Percentiles rank a stretch among this genome's conserved stretches.
These are phyloP conservation scores for Porites cylindrica DNA, from an alignment of 92 coral and sea anemone genomes.

Conservation along the genomic window DNA sequence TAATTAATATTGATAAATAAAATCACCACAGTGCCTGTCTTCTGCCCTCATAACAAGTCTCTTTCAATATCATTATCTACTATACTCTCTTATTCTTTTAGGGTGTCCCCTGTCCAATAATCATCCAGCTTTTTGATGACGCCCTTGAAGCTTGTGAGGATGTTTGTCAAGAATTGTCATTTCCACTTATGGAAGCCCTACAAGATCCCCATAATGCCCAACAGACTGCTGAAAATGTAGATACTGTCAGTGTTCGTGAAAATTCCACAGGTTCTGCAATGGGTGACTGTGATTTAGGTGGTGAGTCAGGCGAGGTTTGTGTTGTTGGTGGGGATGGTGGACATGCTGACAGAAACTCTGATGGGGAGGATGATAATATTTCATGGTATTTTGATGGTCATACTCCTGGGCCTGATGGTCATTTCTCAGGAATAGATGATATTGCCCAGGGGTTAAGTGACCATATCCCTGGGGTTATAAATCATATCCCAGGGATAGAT, in stretches of 20 bases:
- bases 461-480: constrained; percentile 7
- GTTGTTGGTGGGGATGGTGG: neutral
- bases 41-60: too few species aligned
- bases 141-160: constrained; percentile 68
- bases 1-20: too few species aligned
- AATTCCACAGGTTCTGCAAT: neutral
- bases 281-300: neutral
- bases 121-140: constrained; percentile 74
- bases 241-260: neutral
- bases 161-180: constrained; percentile 47
- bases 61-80: neutral
- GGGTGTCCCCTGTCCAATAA: constrained; percentile 87
- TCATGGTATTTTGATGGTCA: constrained; percentile 47
- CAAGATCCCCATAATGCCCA: neutral
- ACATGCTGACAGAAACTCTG: neutral
- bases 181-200: constrained; percentile 49
- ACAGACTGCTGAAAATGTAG: neutral
- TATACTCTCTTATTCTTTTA: constrained; percentile 13
- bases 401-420: constrained; percentile 16
- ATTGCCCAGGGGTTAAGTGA: neutral
- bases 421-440: neutral
- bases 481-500: neutral
- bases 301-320: neutral
- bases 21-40: too few species aligned
- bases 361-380: neutral